Base-by-base conservation (phyloP, 2,113 vertebrate species). In the Puntigrus tetrazona region DNA sequence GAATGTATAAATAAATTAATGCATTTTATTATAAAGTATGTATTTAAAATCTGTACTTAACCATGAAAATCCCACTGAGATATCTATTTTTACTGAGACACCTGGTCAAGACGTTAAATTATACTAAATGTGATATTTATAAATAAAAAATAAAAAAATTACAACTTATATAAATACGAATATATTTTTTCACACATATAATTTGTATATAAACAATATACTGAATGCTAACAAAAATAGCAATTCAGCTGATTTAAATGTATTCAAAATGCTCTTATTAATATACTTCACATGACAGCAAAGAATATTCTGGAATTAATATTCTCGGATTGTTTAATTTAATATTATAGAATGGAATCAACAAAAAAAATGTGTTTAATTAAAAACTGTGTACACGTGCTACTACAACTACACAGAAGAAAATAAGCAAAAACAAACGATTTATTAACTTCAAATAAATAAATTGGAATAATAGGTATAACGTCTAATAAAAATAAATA, bases 361-460 rank as follows among this genome's bases (percentile, higher is more conserved):
- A 70, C 2, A 38, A 22, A 55, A 41, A 2, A n/a, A 8, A n/a
- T 57, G 22, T 7, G 27, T 18, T 72, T 72, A 0, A 72, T 72
- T 5, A 25, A 43, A n/a, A 55, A 55, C 20, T 2, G 63, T 67
- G 5, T 93, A 92, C 90, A 90, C 89, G 90, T 93, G 86, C 20
- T 31, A 31, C 18, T 31, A 3, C 9, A 8, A 7, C 7, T 67
- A 18, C 34, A 52, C 14, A 29, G 13, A 45, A 45, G 10, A 25
- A 74, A 45, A 74, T 45, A 45, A 7, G 18, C 1, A 50, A 4
- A 4, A 47, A 47, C 16, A 47, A 4, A 47, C 16, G 4, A 50
- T 50, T 50, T 50, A 50, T 50, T 5, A 50, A 50, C 5, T 50
- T 52, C 2, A 52, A 22, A 43, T 3, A 11, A 43, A 43, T 11